A percentile compares a stretch with the other conserved stretches of the same genome.
Conservation (phyloP, 2,797 vertebrate species). For the Clarias pachynema region DNA sequence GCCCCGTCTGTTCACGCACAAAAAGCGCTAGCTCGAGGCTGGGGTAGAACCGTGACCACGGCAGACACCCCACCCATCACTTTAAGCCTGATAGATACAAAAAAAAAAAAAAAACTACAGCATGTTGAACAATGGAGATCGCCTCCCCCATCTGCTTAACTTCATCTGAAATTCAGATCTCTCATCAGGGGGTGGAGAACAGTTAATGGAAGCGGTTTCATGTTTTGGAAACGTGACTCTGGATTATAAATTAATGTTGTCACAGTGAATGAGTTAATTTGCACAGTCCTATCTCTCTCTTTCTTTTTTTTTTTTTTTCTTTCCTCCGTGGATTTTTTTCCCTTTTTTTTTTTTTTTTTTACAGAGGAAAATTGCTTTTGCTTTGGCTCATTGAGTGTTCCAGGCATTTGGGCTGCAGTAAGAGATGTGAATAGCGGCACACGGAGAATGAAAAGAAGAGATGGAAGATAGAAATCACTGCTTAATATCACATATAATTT, state of each 20-base stretch:
- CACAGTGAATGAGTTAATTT: conserved; percentile 74
- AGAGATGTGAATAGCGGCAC: conserved; percentile 54
- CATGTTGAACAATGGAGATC: conserved; percentile 75
- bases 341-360: conserved; percentile 7
- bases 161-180: conserved; percentile 77
- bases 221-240: conserved; percentile 72
- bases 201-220: conserved; percentile 66
- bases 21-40: conserved; percentile 39
- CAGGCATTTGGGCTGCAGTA: conserved; percentile 36
- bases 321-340: background rate
- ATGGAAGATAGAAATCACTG: background rate
- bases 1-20: conserved; percentile 34
- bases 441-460: conserved; percentile 46
- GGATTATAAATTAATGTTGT: conserved; percentile 73
- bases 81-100: conserved; percentile 70
- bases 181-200: conserved; percentile 62
- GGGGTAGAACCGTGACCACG: conserved; percentile 42
- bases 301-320: background rate
- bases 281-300: conserved; percentile 31
- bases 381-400: conserved; percentile 30
- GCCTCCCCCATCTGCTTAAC: conserved; percentile 78
- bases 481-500: conserved; percentile 44
- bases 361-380: conserved; percentile 20
- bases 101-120: conserved; percentile 56
- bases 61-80: conserved; percentile 55